Percentiles rank a stretch among this genome's conserved stretches.
Evolutionary conservation across 2,888 invertebrate genomes (phyloP).

Genomic region (Mythimna impura): DNA sequence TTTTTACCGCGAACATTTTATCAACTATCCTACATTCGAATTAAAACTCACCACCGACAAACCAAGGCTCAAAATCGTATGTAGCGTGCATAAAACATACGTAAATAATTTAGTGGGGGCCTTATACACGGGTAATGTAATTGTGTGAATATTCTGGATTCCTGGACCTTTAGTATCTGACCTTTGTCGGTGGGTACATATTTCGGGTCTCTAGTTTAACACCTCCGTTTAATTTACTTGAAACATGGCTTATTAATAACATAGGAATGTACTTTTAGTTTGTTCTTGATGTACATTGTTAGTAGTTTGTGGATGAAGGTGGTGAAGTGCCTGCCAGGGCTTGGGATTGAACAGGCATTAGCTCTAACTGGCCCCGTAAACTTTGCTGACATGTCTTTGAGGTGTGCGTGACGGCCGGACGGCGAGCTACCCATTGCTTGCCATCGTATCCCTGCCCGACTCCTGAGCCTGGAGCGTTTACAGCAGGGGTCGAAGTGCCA

Average conservation of each 20-base stretch:
- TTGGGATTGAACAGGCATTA: no score
- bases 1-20: constrained; percentile 18
- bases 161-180: constrained; percentile 47
- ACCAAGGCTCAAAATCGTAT: constrained; percentile 22
- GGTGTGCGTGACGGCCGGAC: no score
- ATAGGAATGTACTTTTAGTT: constrained; percentile 38
- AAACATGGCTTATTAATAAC: constrained; percentile 57
- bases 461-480: no score
- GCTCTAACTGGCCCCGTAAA: no score
- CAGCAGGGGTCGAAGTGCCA: no score
- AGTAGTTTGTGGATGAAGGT: neutral
- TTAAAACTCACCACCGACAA: neutral
- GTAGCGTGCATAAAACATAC: constrained; percentile 7
- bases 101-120: constrained; percentile 54
- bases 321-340: no score
- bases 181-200: constrained; percentile 51
- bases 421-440: no score
- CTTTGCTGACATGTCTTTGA: no score
- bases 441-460: no score
- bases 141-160: constrained; percentile 65
- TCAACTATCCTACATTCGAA: neutral
- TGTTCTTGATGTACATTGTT: constrained; percentile 9
- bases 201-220: constrained; percentile 49
- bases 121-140: constrained; percentile 53
- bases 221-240: constrained; percentile 62